Evolutionary conservation across 2,797 vertebrate genomes (phyloP), one percentile per base, ranked within the genome.

Genomic region (Periparus ater): DNA sequence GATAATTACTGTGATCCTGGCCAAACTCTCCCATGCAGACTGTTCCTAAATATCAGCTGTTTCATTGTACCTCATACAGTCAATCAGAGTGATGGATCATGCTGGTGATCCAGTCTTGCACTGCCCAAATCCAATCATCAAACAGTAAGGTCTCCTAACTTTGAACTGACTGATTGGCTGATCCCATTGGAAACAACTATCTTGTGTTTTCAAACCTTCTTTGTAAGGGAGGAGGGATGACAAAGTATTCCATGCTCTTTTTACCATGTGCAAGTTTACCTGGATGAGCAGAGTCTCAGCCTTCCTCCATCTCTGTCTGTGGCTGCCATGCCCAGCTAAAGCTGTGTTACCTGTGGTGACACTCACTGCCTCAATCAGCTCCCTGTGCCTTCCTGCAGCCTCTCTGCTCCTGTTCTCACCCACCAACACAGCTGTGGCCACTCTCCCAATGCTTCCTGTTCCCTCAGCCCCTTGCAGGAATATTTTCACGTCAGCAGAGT

Each of bases 391-490:
- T n/a, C 77, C 62, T 48, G 34, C 76, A 58, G 44, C 36, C 54
- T 68, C 44, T 42, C 44, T 27, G 9, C 53, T n/a, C 29, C 32
- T 17, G 0, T 22, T 11, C 53, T 27, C 44, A 32, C 51, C 23
- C n/a, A 47, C 29, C 1, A 0, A n/a, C 18, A 40, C 34, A 68
- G 44, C 44, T 2, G 0, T 38, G 77, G 23, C 6, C 20, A 20
- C 36, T 42, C 50, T 14, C 34, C 34, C 44, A 48, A 7, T 0
- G 1, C 7, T 6, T 48, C 23, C 29, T 14, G 11, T 4, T 5
- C n/a, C 42, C 76, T 57, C 62, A 48, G 29, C 4, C 18, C 34
- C 34, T 36, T 48, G 34, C 53, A 18, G 76, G 42, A 38, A n/a
- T n/a, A n/a, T n/a, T n/a, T n/a, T n/a, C n/a, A n/a, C n/a, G n/a